Percentiles rank a stretch among this genome's conserved stretches.
phyloP scores from a whole-genome alignment of 2,888 invertebrate species.

The Mellilla xanthometata region DNA sequence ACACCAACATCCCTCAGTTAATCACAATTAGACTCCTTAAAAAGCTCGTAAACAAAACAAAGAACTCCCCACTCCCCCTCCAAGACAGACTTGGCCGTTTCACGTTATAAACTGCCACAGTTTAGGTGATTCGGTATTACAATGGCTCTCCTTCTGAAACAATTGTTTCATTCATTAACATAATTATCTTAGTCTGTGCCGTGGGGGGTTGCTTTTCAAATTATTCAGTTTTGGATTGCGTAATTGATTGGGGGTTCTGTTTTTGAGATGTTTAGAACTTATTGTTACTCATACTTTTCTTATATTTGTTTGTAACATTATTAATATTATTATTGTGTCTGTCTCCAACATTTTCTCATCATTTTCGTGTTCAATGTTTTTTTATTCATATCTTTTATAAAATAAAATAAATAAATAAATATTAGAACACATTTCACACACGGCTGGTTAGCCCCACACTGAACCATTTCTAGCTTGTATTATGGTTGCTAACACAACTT shows the following conservation, averaged over 20 bases:
- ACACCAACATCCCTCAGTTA: constrained; percentile 4
- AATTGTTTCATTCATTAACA: constrained; percentile 36
- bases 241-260: background rate
- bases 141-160: constrained; percentile 28
- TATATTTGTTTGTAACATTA: no score
- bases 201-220: constrained; percentile 1
- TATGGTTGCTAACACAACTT: no score
- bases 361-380: no score
- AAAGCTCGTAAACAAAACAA: constrained; percentile 33
- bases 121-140: constrained; percentile 27
- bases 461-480: no score
- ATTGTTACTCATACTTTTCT: no score
- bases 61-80: constrained; percentile 9
- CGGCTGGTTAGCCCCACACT: no score
- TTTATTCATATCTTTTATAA: no score
- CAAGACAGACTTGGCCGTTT: constrained; percentile 21
- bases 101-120: constrained; percentile 24
- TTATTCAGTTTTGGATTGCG: background rate
- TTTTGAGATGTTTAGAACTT: background rate
- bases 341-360: no score
- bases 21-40: constrained; percentile 32
- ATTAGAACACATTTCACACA: no score
- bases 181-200: constrained; percentile 28
- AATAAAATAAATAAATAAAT: no score
- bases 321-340: no score